Evolutionary conservation across 2,113 vertebrate species (phyloP).

Genomic region (Crocuta crocuta): DNA sequence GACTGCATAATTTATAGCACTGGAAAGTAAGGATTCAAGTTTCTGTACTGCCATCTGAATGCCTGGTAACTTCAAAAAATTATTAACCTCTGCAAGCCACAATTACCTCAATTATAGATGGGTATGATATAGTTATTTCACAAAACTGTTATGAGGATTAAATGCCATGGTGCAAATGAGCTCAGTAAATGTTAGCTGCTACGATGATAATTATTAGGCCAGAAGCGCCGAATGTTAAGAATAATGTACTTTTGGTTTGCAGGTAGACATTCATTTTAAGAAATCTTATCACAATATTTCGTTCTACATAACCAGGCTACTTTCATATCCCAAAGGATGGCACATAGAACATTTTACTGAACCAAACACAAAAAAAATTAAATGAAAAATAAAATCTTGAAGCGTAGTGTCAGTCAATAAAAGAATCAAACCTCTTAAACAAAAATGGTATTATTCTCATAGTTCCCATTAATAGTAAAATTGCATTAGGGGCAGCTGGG

Average conservation of each 20-base stretch:
- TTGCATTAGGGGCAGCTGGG: no score
- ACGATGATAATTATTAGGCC: not conserved
- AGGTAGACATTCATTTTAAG: constrained; percentile 22
- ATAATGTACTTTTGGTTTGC: not conserved
- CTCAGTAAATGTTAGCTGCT: constrained; percentile 41
- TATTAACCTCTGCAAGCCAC: constrained; percentile 2
- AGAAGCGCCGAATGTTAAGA: constrained; percentile 38
- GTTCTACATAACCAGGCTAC: constrained; percentile 7
- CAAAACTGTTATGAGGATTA: not conserved
- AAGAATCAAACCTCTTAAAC: constrained; percentile 24
- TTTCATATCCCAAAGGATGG: constrained; percentile 41
- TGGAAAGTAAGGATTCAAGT: not conserved
- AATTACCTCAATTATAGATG: constrained; percentile 37
- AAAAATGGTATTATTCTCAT: not conserved
- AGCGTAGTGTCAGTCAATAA: not conserved
- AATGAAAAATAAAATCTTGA: not conserved
- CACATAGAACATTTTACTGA: constrained; percentile 35
- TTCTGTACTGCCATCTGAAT: not conserved
- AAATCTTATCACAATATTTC: constrained; percentile 39
- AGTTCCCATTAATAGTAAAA: not conserved
- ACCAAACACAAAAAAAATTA: not conserved
- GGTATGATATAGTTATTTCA: not conserved
- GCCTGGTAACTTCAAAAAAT: not conserved
- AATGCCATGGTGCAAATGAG: constrained; percentile 11
- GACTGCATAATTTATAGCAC: not conserved